A percentile compares a stretch with the other conserved stretches of the same genome.
phyloP scores from a whole-genome alignment of 2,113 vertebrate genomes.

The Microcebus ravelobensis region DNA sequence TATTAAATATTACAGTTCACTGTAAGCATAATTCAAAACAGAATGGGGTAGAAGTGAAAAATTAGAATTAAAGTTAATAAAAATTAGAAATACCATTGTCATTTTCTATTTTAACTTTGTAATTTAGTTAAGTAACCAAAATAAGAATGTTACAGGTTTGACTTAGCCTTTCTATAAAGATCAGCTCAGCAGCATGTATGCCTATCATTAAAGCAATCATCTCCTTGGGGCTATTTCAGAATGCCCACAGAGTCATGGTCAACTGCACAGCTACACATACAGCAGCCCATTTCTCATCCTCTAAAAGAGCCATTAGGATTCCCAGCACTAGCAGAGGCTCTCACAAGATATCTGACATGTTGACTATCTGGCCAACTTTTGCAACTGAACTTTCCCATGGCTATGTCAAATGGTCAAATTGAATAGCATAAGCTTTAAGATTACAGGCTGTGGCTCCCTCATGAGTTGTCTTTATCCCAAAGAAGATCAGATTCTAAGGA shows the following conservation, averaged over 20 bases:
- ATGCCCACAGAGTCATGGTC: not conserved
- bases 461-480: conserved; percentile 34
- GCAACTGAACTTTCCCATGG: not conserved
- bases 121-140: conserved; percentile 56
- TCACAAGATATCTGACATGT: conserved; percentile 29
- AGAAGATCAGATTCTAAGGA: conserved; percentile 44
- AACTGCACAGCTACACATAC: not conserved
- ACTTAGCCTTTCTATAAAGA: conserved; percentile 26
- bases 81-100: not conserved
- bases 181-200: not conserved
- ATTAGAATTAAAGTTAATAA: not conserved
- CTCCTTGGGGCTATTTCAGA: not conserved
- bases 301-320: not conserved
- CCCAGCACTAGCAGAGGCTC: not conserved
- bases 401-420: not conserved
- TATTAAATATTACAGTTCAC: conserved; percentile 36
- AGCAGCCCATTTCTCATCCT: not conserved
- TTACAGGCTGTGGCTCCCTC: conserved; percentile 19
- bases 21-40: conserved; percentile 55
- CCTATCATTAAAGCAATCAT: not conserved
- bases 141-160: not conserved
- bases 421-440: conserved; percentile 5
- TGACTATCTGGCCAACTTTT: conserved; percentile 7
- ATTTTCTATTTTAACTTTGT: conserved; percentile 44
- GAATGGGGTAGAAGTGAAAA: conserved; percentile 18